A percentile compares a stretch with the other conserved stretches of the same genome.
phyloP scores from a whole-genome alignment of 2,797 vertebrate species.

The Sebastes kiyomatsui region DNA sequence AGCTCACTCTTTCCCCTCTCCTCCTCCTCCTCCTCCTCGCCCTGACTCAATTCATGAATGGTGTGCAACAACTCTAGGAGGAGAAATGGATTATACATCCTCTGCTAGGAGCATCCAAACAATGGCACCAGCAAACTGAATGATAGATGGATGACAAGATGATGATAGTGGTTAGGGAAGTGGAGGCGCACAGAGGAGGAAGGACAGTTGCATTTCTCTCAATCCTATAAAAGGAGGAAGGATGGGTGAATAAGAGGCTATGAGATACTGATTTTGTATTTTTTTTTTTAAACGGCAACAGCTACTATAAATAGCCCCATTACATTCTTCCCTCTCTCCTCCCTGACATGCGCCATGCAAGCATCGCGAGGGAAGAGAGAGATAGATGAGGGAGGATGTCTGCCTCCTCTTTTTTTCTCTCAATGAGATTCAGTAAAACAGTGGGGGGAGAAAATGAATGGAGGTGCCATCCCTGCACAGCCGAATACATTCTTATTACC shows the following conservation, averaged over 20 bases:
- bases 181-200: slow-evolving; percentile 2
- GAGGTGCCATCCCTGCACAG: background rate
- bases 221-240: slow-evolving; percentile 5
- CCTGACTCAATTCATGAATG: slow-evolving; percentile 45
- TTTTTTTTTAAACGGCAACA: slow-evolving; percentile 64
- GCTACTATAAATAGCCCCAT: slow-evolving; percentile 81
- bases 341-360: slow-evolving; percentile 67
- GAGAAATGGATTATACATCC: slow-evolving; percentile 70
- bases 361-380: slow-evolving; percentile 12
- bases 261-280: slow-evolving; percentile 41
- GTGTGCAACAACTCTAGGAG: slow-evolving; percentile 45
- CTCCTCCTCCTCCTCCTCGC: slow-evolving; percentile 16
- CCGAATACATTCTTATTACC: background rate
- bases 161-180: slow-evolving; percentile 26
- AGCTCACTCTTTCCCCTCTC: background rate
- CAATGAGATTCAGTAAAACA: slow-evolving; percentile 40
- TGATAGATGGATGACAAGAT: slow-evolving; percentile 34
- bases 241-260: background rate
- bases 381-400: slow-evolving; percentile 36
- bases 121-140: slow-evolving; percentile 38
- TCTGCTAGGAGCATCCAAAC: slow-evolving; percentile 49
- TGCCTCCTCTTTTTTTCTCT: slow-evolving; percentile 24
- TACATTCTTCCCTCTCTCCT: slow-evolving; percentile 61
- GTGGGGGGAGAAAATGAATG: slow-evolving; percentile 22
- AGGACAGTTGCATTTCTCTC: slow-evolving; percentile 22